Base-by-base conservation (phyloP, 2,888 invertebrate species). In the Parnassius smintheus region DNA sequence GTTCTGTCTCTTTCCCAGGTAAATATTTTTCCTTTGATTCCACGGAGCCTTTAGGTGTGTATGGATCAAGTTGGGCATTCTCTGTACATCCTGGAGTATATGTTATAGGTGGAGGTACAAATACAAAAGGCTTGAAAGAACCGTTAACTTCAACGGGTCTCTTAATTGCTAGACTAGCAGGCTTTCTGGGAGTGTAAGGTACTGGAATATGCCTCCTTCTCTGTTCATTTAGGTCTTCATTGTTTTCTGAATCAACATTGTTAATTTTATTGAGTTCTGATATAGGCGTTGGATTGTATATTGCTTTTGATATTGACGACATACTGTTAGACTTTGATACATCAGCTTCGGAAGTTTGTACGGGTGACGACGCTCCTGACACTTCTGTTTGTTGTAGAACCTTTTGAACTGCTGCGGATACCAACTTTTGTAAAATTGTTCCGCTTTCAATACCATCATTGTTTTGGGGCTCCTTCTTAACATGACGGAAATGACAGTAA, bases 401-500 rank as follows among this genome's bases (percentile, higher is more conserved):
- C 86, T 91, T 94, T 81, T 85, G 94, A 66, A 90, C 94, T 68
- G 94, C 93, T 70, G 93, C 93, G 45, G 94, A 93, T 53, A 94
- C 93, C 66, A 94, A 79, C 77, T 93, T 92, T 71, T 93, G 92
- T 67, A 94, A 76, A 70, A 92, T 92, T 66, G 91, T 89, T 68
- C 91, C 86, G 84, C 88, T 87, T 73, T 92, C 86, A 66, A 92
- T 78, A 53, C 86, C 85, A 63, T 89, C 86, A 67, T 83, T 78
- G 69, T 82, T 86, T 67, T 83, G 83, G 66, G 77, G 75, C 92
- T 96, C 96, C 91, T 94, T 95, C 77, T 94, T 95, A 71, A 94
- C 93, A 86, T 98, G 98, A 78, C 96, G 95, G 85, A 96, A 98
- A 89, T 98, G 98, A 89, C 98, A 98, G 86, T 98, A 97, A 25